These are phyloP conservation scores for Xenopus tropicalis DNA, from an alignment of 2,113 vertebrate genomes.

Conservation along the genomic window DNA sequence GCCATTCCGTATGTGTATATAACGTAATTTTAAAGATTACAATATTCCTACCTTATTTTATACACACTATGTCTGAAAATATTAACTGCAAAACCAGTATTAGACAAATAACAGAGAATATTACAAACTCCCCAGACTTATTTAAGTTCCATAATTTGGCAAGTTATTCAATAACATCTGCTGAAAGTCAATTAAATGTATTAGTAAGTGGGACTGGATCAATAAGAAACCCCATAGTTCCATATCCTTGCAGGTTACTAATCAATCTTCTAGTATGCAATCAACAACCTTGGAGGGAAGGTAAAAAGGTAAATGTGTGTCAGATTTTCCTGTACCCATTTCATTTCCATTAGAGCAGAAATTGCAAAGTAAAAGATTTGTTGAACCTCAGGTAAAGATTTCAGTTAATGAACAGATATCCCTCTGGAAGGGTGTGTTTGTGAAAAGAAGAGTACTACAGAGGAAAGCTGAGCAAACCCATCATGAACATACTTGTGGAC, in stretches of 20 bases:
- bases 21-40: too few relatives aligned
- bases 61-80: neutral
- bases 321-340: neutral
- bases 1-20: too few relatives aligned
- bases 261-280: constrained; percentile 52
- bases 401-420: constrained; percentile 16
- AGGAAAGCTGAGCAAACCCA: neutral
- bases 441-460: neutral
- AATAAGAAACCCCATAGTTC: constrained; percentile 46
- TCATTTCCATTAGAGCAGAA: constrained; percentile 7
- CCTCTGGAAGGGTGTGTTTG: neutral
- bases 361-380: constrained; percentile 18
- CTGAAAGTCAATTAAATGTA: constrained; percentile 53
- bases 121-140: neutral
- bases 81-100: constrained; percentile 21
- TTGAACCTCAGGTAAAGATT: constrained; percentile 3
- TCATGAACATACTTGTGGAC: neutral
- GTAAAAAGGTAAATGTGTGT: constrained; percentile 48
- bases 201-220: constrained; percentile 49
- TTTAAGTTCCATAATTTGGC: neutral
- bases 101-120: constrained; percentile 10
- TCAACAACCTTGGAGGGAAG: constrained; percentile 51
- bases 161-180: constrained; percentile 35
- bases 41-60: too few relatives aligned
- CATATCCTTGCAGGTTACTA: constrained; percentile 48